A percentile compares a stretch with the other conserved stretches of the same genome.
Evolutionary conservation across 1,140 invertebrate genomes (phyloP).

Genomic region (Drosophila yakuba): DNA sequence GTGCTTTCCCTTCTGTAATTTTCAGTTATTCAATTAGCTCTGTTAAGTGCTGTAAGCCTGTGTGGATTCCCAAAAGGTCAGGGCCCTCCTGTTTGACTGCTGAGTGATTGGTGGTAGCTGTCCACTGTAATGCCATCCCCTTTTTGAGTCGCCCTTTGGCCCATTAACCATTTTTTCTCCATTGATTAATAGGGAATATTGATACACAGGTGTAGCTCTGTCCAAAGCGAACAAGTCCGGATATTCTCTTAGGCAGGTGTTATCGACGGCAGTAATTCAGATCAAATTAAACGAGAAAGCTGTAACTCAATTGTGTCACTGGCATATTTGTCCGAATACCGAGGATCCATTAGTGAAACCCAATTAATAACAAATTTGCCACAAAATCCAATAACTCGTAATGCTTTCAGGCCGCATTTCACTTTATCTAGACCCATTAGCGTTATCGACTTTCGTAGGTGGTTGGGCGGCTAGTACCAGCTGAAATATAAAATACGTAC

Average conservation of each 20-base stretch:
- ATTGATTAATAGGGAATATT: slow-evolving; percentile 3
- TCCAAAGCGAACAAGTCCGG: background rate
- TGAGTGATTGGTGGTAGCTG: slow-evolving; percentile 3
- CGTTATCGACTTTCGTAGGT: slow-evolving; percentile 53
- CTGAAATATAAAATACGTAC: slow-evolving; percentile 10
- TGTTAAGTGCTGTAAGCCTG: slow-evolving; percentile 13
- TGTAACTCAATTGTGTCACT: background rate
- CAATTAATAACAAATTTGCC: slow-evolving; percentile 36
- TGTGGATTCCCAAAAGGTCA: slow-evolving; percentile 19
- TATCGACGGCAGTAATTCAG: background rate
- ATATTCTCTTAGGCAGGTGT: background rate
- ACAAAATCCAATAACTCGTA: slow-evolving; percentile 21
- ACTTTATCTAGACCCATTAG: slow-evolving; percentile 34
- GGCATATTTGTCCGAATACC: background rate
- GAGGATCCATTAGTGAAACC: background rate
- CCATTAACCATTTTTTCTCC: slow-evolving; percentile 3
- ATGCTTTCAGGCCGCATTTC: slow-evolving; percentile 9
- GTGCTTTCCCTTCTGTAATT: slow-evolving; percentile 13
- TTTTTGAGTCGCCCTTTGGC: slow-evolving; percentile 16
- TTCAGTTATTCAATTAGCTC: slow-evolving; percentile 63
- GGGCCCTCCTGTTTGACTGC: slow-evolving; percentile 2
- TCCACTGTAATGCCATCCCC: slow-evolving; percentile 9
- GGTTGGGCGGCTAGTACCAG: slow-evolving; percentile 39
- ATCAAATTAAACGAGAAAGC: background rate
- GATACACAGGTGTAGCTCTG: background rate